Base-by-base conservation (phyloP, 2,888 invertebrate genomes). In the Bellardia pandia region DNA sequence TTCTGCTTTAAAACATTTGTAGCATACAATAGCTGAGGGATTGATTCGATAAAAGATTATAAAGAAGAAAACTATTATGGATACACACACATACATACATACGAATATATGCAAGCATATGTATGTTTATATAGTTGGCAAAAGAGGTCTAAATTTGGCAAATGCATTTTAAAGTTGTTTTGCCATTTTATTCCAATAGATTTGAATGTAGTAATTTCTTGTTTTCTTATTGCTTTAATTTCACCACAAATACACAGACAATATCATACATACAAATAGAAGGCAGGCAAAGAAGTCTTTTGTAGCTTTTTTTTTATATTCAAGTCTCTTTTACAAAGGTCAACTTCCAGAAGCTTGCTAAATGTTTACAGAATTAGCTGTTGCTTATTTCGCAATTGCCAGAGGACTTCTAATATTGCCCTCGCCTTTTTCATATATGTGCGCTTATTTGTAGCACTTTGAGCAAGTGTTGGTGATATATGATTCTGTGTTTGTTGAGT, bases 161-260 rank as follows among this genome's bases (percentile, higher is more conserved):
- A 85, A 85, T 87, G 77, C 85, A 85, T 69, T 85, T 87, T 71
- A 72, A 81, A 75, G 42, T 75, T 84, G 66, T 86, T 80, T 76
- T 84, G 62, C 30, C 45, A 33, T 85, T 80, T 80, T 45, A 42
- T 71, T 76, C 60, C 33, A 72, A 66, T 37, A 66, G 79, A 64
- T 60, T 76, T 83, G 51, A n/a, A n/a, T n/a, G n/a, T n/a, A n/a
- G n/a, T 72, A 68, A 33, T 69, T 82, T 56, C 23, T 56, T 69
- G 23, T 66, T 77, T 62, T 37, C 68, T 60, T 77, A 56, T 30
- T 76, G 60, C 75, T 76, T 69, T 69, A 76, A 71, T 76, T 33
- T 60, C 40, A 71, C 30, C 58, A 53, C 14, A 42, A 33, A 13
- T 40, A 56, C 48, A 40, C 16, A 53, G 11, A 71, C 11, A 69